Evolutionary conservation across 2,113 vertebrate genomes (phyloP).

Genomic region (Petroica traversi): DNA sequence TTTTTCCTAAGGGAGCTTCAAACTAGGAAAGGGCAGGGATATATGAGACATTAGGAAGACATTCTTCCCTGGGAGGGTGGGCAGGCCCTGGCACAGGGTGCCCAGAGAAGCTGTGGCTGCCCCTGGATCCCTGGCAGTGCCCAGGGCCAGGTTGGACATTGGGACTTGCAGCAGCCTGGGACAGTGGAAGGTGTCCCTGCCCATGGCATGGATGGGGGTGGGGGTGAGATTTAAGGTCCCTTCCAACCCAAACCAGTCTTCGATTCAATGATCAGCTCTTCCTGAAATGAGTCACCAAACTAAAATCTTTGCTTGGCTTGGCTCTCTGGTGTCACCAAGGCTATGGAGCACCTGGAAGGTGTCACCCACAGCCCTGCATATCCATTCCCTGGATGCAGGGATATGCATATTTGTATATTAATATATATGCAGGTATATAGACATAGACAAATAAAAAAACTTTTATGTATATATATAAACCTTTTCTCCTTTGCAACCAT

Average conservation of each 20-base stretch:
- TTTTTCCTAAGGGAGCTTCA: neutral
- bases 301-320: neutral
- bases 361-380: too few species aligned
- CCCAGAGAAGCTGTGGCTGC: neutral
- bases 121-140: neutral
- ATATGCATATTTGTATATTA: neutral
- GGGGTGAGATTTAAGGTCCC: rapidly evolving
- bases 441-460: neutral
- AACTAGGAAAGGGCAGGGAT: neutral
- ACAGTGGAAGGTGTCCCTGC: neutral
- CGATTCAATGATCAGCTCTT: neutral
- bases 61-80: rapidly evolving
- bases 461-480: neutral
- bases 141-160: rapidly evolving
- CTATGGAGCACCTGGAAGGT: too few species aligned
- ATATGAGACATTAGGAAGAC: neutral
- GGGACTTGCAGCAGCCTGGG: neutral
- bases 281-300: neutral
- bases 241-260: neutral
- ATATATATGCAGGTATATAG: neutral
- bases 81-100: neutral
- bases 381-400: neutral
- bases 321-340: neutral
- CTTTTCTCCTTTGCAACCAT: neutral
- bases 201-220: neutral